These are phyloP conservation scores for Aethina tumida DNA, from an alignment of 1,140 invertebrate species.

Conservation along the genomic window DNA sequence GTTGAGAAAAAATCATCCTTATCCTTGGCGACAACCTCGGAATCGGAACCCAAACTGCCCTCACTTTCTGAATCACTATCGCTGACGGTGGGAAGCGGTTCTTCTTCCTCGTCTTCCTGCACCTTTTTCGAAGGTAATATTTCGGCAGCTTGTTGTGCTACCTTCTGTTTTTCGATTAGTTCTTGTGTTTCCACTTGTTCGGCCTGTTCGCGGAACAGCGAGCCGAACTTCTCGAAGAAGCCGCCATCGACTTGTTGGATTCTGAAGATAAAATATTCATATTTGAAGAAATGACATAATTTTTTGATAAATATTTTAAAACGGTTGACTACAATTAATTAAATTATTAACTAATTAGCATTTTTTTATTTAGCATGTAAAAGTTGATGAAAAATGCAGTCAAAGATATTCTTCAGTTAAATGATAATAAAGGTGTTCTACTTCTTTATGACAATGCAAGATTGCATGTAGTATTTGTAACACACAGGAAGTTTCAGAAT, in stretches of 20 bases:
- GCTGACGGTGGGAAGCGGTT: conserved; percentile 17
- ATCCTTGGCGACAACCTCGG: conserved; percentile 42
- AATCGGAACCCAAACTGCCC: conserved; percentile 42
- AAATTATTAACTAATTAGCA: too few species aligned
- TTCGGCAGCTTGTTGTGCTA: conserved; percentile 30
- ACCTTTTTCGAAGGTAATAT: conserved; percentile 28
- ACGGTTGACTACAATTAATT: too few species aligned
- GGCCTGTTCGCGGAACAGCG: conserved; percentile 52
- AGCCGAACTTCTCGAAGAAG: conserved; percentile 72
- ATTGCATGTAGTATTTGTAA: too few species aligned
- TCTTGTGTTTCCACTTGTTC: conserved; percentile 24
- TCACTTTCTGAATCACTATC: conserved; percentile 37
- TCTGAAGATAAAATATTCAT: conserved; percentile 39
- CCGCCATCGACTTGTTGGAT: conserved; percentile 67
- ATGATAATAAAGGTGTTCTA: too few species aligned
- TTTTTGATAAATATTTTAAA: too few species aligned
- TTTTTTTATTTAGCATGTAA: too few species aligned
- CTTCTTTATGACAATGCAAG: too few species aligned
- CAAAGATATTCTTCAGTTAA: too few species aligned
- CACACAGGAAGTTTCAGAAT: too few species aligned
- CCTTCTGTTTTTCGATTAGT: conserved; percentile 31
- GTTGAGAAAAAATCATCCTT: conserved; percentile 50
- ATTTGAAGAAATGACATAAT: too few species aligned
- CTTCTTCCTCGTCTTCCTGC: conserved; percentile 37
- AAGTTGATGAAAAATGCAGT: too few species aligned